These are phyloP conservation scores for Shargacucullia verbasci DNA, from an alignment of 2,888 invertebrate species.

Conservation along the genomic window DNA sequence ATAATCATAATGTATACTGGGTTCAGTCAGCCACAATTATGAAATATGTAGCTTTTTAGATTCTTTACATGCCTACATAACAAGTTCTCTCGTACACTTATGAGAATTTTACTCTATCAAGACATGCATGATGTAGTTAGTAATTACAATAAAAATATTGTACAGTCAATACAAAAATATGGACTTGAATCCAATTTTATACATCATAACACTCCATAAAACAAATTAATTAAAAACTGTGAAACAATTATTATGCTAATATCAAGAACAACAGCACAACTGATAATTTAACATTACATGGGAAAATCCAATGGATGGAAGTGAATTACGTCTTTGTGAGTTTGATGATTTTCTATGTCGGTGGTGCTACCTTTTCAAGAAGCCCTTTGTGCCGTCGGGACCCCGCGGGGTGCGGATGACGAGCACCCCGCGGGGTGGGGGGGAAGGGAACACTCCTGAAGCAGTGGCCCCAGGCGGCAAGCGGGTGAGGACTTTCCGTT, in stretches of 20 bases:
- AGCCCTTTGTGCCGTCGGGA: constrained; percentile 92
- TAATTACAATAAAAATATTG: constrained; percentile 17
- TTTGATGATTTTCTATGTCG: constrained; percentile 32
- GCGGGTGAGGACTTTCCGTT: constrained; percentile 79
- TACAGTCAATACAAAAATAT: constrained; percentile 14
- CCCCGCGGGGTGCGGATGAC: constrained; percentile 93
- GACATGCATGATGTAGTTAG: constrained; percentile 4
- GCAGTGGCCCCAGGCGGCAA: constrained; percentile 77
- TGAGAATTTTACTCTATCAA: constrained; percentile 1
- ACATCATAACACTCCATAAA: background rate
- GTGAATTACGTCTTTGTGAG: constrained; percentile 63
- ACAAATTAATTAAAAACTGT: constrained; percentile 57
- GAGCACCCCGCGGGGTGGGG: constrained; percentile 83
- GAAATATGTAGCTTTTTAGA: constrained; percentile 16
- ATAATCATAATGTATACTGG: constrained; percentile 43
- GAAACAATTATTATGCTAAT: constrained; percentile 51
- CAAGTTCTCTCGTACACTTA: background rate
- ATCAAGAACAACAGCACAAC: constrained; percentile 57
- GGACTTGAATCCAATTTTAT: constrained; percentile 6
- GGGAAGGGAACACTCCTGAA: constrained; percentile 79
- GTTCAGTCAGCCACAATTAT: constrained; percentile 34
- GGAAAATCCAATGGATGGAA: constrained; percentile 69
- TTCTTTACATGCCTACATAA: constrained; percentile 5
- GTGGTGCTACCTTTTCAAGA: constrained; percentile 82
- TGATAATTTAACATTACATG: constrained; percentile 45